These are phyloP conservation scores for Ceraclea dissimilis DNA, from an alignment of 2,888 invertebrate genomes.

Conservation along the genomic window DNA sequence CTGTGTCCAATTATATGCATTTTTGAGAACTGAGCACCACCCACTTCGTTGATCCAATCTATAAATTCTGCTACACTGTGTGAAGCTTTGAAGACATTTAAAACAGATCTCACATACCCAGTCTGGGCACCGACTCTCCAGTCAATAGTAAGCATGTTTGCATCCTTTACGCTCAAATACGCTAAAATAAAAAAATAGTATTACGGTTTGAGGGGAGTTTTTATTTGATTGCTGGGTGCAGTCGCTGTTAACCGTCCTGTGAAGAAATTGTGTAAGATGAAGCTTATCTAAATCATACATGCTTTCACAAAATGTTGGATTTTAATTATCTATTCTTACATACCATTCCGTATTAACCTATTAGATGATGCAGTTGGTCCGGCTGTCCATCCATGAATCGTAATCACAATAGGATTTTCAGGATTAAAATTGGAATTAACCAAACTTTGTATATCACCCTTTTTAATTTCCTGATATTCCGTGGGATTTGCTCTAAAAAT, in stretches of 20 bases:
- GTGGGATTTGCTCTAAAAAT: constrained; percentile 11
- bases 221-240: too few relatives aligned
- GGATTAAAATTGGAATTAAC: neutral
- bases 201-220: too few relatives aligned
- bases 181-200: constrained; percentile 4
- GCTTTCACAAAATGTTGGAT: too few relatives aligned
- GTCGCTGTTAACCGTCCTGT: too few relatives aligned
- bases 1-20: constrained; percentile 51
- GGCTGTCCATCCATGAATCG: constrained; percentile 8
- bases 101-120: neutral
- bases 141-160: constrained; percentile 11
- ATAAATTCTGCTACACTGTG: constrained; percentile 4
- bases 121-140: constrained; percentile 5
- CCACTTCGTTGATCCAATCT: constrained; percentile 30
- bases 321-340: too few relatives aligned
- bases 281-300: too few relatives aligned
- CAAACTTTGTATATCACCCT: neutral
- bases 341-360: neutral
- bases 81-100: neutral
- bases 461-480: neutral
- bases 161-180: constrained; percentile 2
- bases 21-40: constrained; percentile 44
- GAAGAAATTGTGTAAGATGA: too few relatives aligned
- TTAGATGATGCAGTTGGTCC: neutral
- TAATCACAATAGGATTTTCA: neutral